These are phyloP conservation scores for Acrocephalus arundinaceus DNA, from an alignment of 2,113 vertebrate genomes.

Conservation along the genomic window DNA sequence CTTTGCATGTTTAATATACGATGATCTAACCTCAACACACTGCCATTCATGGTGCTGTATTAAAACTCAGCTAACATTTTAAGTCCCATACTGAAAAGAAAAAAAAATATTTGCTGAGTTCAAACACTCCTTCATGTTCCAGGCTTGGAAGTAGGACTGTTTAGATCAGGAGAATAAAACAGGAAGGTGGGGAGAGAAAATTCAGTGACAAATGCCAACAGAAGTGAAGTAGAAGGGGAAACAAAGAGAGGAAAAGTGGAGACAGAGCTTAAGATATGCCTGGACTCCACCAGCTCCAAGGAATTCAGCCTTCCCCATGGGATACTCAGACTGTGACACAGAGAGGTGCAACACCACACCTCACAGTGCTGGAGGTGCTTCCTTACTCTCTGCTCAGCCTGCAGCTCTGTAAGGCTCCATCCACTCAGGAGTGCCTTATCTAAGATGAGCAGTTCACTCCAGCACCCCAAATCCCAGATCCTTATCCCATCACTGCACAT, in stretches of 20 bases:
- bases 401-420: not conserved
- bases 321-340: not conserved
- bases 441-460: not conserved
- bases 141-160: not conserved
- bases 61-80: not conserved
- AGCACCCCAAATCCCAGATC: not conserved
- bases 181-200: not conserved
- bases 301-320: not conserved
- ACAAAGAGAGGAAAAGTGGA: not conserved
- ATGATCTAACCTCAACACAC: not conserved
- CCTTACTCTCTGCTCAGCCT: not conserved
- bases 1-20: conserved; percentile 10
- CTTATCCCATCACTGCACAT: not conserved
- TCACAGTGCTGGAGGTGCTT: not conserved
- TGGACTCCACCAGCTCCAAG: not conserved
- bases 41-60: not conserved
- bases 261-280: not conserved
- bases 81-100: not conserved
- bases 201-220: not conserved
- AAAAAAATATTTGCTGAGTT: not conserved
- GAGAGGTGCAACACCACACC: not conserved
- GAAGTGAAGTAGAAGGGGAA: not conserved
- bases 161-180: not conserved
- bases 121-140: not conserved
- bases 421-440: not conserved